phyloP scores from a whole-genome alignment of 2,888 invertebrate genomes.

The Melanophora roralis region DNA sequence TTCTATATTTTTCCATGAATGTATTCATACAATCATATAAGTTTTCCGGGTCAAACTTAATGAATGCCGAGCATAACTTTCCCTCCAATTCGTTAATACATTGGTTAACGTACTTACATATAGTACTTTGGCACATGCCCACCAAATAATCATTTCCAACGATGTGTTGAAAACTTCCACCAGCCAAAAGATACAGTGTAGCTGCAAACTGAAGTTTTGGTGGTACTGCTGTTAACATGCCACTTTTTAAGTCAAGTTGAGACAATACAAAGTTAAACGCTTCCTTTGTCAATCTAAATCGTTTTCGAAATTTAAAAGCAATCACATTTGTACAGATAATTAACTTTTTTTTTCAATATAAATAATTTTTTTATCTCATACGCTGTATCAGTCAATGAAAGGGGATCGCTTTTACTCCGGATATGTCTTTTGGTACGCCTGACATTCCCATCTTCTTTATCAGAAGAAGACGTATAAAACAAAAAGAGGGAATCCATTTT shows the following conservation, averaged over 20 bases:
- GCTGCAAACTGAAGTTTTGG: no score
- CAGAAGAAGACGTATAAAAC: background rate
- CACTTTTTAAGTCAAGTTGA: background rate
- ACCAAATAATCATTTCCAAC: conserved; percentile 5
- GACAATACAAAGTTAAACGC: background rate
- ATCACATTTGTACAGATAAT: background rate
- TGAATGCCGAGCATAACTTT: background rate
- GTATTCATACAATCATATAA: conserved; percentile 1
- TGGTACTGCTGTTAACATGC: background rate
- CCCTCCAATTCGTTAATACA: background rate
- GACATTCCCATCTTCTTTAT: background rate
- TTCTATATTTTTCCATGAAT: background rate
- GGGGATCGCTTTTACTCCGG: background rate
- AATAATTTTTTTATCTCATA: background rate
- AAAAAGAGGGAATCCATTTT: background rate
- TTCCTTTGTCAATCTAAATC: background rate
- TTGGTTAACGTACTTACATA: background rate
- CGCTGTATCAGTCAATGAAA: background rate
- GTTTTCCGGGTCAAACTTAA: background rate
- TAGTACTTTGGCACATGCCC: conserved; percentile 6
- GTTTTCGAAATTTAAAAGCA: background rate
- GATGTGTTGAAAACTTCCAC: background rate
- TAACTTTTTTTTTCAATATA: no score
- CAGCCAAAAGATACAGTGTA: background rate
- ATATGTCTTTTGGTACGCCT: background rate